Evolutionary conservation across 2,888 invertebrate genomes (phyloP), one percentile per base, ranked within the genome.

Genomic region (Theretra japonica): DNA sequence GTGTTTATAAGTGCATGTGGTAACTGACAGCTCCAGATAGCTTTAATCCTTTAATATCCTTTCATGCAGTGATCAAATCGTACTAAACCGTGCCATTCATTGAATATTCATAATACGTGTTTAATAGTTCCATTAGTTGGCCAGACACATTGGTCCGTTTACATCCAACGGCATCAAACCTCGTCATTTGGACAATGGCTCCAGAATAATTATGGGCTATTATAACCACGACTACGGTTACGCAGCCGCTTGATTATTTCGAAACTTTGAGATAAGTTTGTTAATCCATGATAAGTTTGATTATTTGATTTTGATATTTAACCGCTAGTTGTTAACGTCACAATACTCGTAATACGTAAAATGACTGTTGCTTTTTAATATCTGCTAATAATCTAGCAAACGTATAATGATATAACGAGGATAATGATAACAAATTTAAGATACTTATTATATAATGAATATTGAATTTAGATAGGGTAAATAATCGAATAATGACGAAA

Each of bases 61-160:
- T 82, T 75, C 68, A 77, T 77, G 77, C 74, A 75, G 69, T 79
- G 68, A 78, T 81, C 77, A 70, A 80, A 80, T 80, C 77, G 75
- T 73, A 71, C 75, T 75, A 76, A 80, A 76, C 77, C 74, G 6
- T 65, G 65, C 48, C 56, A 75, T 76, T 75, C 77, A 76, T 79
- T 82, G 79, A 80, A 82, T 82, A 82, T 82, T 79, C 79, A 82
- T 79, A 78, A 74, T 75, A 75, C 65, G 65, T 75, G 74, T 75
- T 72, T 79, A 79, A 79, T 77, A 76, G 79, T 76, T 76, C 78
- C 75, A 86, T 85, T 86, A 83, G 76, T 78, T 75, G 77, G 74
- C 25, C 48, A 62, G 41, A 65, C 65, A 48, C 23, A 65, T 65
- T 48, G 65, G 48, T 17, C 25, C 41, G 65, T 41, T 65, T 60